Evolutionary conservation across 2,888 invertebrate species (phyloP).

Genomic region (Dusona sp.): DNA sequence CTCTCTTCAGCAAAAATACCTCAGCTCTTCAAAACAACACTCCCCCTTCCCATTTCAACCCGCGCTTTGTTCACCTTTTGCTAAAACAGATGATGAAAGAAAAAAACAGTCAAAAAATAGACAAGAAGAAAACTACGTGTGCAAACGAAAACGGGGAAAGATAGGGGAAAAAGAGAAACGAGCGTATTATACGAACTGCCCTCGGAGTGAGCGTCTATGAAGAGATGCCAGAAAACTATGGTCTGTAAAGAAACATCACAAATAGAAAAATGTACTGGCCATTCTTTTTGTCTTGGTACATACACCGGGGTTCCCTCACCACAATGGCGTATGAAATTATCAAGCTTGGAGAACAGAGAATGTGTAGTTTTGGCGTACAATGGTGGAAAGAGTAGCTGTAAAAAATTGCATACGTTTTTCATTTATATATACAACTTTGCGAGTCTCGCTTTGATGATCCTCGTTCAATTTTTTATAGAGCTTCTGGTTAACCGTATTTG

Average conservation of each 20-base stretch:
- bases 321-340: slow-evolving; percentile 71
- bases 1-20: slow-evolving; percentile 26
- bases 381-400: slow-evolving; percentile 42
- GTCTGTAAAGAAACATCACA: slow-evolving; percentile 31
- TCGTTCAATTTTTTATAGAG: slow-evolving; percentile 3
- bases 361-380: slow-evolving; percentile 44
- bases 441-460: background rate
- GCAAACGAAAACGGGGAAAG: slow-evolving; percentile 31
- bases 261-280: slow-evolving; percentile 32
- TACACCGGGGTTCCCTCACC: slow-evolving; percentile 43
- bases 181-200: slow-evolving; percentile 55
- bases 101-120: slow-evolving; percentile 37
- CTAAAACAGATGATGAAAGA: slow-evolving; percentile 59
- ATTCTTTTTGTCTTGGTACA: slow-evolving; percentile 19
- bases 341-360: slow-evolving; percentile 60
- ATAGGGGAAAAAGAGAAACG: slow-evolving; percentile 50
- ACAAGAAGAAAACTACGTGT: slow-evolving; percentile 17
- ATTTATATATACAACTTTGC: background rate
- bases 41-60: background rate
- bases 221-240: slow-evolving; percentile 22
- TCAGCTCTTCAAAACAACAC: slow-evolving; percentile 20
- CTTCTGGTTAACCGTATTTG: background rate
- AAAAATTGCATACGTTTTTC: slow-evolving; percentile 17
- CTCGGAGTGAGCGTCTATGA: slow-evolving; percentile 33
- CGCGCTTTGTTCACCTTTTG: slow-evolving; percentile 58